Evolutionary conservation across 2,888 invertebrate species (phyloP), one percentile per base, ranked within the genome.

Genomic region (Lomographa bimaculata): DNA sequence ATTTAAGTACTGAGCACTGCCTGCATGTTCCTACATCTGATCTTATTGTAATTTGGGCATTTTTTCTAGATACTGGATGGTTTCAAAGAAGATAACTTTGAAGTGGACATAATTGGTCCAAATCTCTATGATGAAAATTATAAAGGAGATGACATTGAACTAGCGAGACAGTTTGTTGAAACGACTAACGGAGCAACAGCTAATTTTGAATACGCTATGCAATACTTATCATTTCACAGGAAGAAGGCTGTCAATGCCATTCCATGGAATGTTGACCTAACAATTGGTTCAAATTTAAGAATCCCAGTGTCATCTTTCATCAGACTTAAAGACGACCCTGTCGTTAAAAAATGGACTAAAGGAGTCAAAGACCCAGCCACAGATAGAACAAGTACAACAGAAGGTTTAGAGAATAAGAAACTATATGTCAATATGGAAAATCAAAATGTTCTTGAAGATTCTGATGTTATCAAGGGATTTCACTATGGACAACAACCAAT

Each of bases 191-290:
- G 85, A 46, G 69, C 78, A 25, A 64, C 91, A 6, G 91, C 89
- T 46, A 90, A 87, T 42, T 91, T 93, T 54, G 89, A 90, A 32
- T 91, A 92, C 54, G 92, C 93, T 0, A 78, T 93, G 57, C 85
- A 85, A 6, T 91, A 92, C 40, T 77, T 94, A 0, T 74, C 90
- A 8, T 91, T 89, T 52, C 91, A 91, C 49, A 89, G 90, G 41
- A 91, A 90, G 47, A 90, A 82, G 54, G 64, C 65, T 25, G 65
- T 79, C 0, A 85, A 83, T 17, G 82, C 92, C 0, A 80, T 83
- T 40, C 87, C 92, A 0, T 94, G 94, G 94, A 93, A 93, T 77
- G 89, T 90, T 14, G 89, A 90, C 37, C 71, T 95, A 25, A 90
- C 91, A 30, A 90, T 92, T 48, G 92, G 92, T 1, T 82, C 89